phyloP scores from a whole-genome alignment of 2,888 invertebrate genomes.

The Meliscaeva auricollis region DNA sequence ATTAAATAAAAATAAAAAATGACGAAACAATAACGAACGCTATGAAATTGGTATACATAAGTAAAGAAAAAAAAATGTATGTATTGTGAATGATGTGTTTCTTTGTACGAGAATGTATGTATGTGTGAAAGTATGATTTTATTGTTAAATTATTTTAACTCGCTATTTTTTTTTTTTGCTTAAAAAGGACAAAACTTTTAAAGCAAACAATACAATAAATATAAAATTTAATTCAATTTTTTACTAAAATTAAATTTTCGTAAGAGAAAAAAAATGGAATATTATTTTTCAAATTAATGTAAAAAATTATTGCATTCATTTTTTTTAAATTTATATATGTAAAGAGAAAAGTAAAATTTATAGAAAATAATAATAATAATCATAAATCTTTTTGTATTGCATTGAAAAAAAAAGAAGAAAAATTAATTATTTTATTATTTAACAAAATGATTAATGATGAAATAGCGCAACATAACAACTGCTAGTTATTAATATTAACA shows the following conservation, averaged over 20 bases:
- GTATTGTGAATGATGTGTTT: constrained; percentile 68
- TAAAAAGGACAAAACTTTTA: constrained; percentile 55
- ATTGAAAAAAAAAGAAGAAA: background rate
- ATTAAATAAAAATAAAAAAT: constrained; percentile 12
- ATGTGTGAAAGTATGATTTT: constrained; percentile 50
- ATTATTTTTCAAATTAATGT: background rate
- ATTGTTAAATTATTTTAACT: constrained; percentile 24
- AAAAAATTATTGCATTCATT: constrained; percentile 35
- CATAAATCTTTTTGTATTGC: constrained; percentile 1
- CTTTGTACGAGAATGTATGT: constrained; percentile 61
- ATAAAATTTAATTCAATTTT: constrained; percentile 29
- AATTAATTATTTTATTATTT: background rate
- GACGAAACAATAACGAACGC: constrained; percentile 51
- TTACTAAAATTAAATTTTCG: constrained; percentile 42
- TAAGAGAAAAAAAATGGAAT: constrained; percentile 28
- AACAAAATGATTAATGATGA: constrained; percentile 63
- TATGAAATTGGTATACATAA: constrained; percentile 35
- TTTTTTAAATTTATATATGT: constrained; percentile 7
- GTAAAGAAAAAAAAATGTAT: constrained; percentile 35
- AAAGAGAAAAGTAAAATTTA: constrained; percentile 16
- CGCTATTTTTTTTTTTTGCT: constrained; percentile 45
- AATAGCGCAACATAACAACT: constrained; percentile 76
- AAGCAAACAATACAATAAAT: constrained; percentile 38
- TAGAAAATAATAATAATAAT: constrained; percentile 33
- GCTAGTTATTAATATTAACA: constrained; percentile 79